These are phyloP conservation scores for Paraplagusia blochii DNA, from an alignment of 2,113 vertebrate genomes.

Conservation along the genomic window DNA sequence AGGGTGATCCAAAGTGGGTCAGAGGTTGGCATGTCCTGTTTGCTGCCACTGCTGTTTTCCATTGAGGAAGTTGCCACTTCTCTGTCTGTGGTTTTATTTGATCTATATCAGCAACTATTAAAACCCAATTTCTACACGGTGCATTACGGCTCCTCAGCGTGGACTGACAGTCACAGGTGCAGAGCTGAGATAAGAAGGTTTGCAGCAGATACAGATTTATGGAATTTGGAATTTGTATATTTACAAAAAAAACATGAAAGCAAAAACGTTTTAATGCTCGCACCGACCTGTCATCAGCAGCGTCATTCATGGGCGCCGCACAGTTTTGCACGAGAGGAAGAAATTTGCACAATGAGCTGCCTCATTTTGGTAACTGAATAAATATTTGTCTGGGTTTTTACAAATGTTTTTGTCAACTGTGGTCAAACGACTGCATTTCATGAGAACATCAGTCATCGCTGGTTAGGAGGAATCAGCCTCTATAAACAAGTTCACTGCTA, in stretches of 20 bases:
- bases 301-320: background rate
- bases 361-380: background rate
- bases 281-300: no score
- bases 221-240: no score
- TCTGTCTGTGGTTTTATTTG: constrained; percentile 45
- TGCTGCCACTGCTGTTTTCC: constrained; percentile 64
- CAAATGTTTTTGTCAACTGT: background rate
- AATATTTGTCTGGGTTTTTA: background rate
- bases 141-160: constrained; percentile 5
- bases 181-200: constrained; percentile 16
- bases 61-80: constrained; percentile 53
- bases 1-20: constrained; percentile 51
- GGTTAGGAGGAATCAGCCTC: constrained; percentile 1
- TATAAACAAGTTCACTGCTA: background rate
- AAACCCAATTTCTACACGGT: constrained; percentile 6
- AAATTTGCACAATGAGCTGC: background rate
- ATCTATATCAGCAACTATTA: constrained; percentile 38
- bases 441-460: background rate
- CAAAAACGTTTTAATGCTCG: no score
- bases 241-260: no score
- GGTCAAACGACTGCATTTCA: background rate
- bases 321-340: background rate
- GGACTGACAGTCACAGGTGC: constrained; percentile 25
- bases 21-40: constrained; percentile 68
- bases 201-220: no score